Evolutionary conservation across 2,113 vertebrate genomes (phyloP), one percentile per base, ranked within the genome.

Genomic region (Chaenogobius annularis): DNA sequence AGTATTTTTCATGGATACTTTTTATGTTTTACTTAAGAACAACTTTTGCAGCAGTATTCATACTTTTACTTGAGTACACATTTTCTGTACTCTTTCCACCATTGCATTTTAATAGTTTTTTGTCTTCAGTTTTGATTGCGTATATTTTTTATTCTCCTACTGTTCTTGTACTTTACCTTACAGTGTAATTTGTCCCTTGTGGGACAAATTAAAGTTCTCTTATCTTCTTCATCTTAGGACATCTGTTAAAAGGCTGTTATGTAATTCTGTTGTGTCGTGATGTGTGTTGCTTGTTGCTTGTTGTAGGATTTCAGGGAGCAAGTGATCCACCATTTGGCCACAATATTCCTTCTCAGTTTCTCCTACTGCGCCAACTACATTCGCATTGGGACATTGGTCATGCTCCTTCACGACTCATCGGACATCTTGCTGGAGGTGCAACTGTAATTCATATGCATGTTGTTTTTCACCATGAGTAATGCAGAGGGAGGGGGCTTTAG

Each of bases 301-400:
- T 11, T 63, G 1, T 7, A 99, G 97, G 97, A 99, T 75, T 95
- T 98, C 72, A 95, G 91, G 76, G 95, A 97, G 67, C 97, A 99
- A 85, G 93, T 97, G 23, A 64, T 96, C 54, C 96, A 97, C 78
- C 96, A 97, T 62, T 89, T 94, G 40, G 94, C 93, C 66, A 95
- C 96, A 63, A 93, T 98, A 73, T 84, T 93, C 84, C 92, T 98
- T 64, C 93, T 99, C 26, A 72, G 81, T 56, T 98, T 97, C 92
- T 99, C 97, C 0, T 98, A 98, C 81, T 95, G 95, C 68, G 75
- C 93, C n/a, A 98, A 97, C 81, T 96, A 96, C 87, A 88, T 98
- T 70, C 95, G 95, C 46, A 89, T 98, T 0, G 97, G 97, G 43
- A 94, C 94, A 0, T 88, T 98, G 82, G 94, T 98, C 75, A 78